Conservation (phyloP, 2,113 vertebrate species). For the Butorides virescens region DNA sequence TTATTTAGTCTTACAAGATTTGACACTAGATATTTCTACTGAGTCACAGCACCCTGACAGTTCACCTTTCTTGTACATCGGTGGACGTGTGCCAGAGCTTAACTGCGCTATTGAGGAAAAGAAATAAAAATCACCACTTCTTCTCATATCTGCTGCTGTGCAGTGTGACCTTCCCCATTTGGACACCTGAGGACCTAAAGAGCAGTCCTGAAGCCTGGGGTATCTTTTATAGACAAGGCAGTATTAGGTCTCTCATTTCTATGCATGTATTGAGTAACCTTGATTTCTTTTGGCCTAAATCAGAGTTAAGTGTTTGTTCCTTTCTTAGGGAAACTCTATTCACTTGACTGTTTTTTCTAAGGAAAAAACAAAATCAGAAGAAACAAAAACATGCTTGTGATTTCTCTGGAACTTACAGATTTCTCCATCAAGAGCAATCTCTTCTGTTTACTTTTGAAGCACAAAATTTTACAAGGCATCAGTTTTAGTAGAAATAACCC, state of each 20-base stretch:
- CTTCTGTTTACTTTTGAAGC: not conserved
- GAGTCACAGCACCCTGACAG: slow-evolving; percentile 30
- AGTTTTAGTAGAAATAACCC: not conserved
- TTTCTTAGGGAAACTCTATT: not conserved
- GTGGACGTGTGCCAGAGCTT: not conserved
- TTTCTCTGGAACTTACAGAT: not conserved
- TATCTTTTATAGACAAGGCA: not conserved
- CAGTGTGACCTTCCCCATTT: not conserved
- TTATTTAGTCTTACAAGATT: slow-evolving; percentile 56
- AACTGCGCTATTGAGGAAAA: not conserved
- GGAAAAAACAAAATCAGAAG: not conserved
- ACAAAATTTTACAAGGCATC: not conserved
- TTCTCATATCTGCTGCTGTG: not conserved
- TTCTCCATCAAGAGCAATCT: not conserved
- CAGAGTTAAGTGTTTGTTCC: not conserved
- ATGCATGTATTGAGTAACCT: not conserved
- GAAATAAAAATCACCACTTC: not conserved
- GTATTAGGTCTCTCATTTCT: not conserved
- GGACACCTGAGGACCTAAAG: not conserved
- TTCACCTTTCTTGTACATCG: not conserved
- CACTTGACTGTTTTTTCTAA: not conserved
- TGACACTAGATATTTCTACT: slow-evolving; percentile 47
- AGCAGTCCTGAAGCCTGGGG: not conserved
- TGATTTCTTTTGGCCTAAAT: not conserved
- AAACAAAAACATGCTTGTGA: not conserved